Conservation (phyloP, 2,113 vertebrate genomes). For the Barnardius zonarius region DNA sequence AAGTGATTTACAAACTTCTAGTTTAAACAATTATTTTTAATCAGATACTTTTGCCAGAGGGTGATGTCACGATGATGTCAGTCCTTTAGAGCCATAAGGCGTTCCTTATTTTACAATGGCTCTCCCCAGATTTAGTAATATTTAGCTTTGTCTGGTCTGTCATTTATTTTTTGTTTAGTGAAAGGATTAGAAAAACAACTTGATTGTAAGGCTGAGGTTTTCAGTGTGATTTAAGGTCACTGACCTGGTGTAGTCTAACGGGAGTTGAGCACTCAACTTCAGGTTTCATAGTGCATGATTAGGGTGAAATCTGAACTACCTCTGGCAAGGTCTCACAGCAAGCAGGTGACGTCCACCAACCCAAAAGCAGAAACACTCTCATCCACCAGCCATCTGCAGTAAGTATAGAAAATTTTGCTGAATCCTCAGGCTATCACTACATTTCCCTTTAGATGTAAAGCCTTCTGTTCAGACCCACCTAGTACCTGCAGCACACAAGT, state of each 20-base stretch:
- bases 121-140: background rate
- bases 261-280: background rate
- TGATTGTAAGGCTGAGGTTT: background rate
- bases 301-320: background rate
- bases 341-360: background rate
- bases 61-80: background rate
- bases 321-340: background rate
- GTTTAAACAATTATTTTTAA: background rate
- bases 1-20: background rate
- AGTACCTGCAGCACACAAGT: background rate
- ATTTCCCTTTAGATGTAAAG: background rate
- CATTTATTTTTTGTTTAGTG: background rate
- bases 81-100: background rate
- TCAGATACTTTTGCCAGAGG: background rate
- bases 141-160: background rate
- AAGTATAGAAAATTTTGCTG: background rate
- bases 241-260: background rate
- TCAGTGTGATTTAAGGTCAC: background rate
- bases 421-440: background rate
- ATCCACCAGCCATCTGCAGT: background rate
- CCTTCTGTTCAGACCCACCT: background rate
- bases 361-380: background rate
- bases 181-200: background rate
- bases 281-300: background rate
- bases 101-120: background rate